A percentile compares a stretch with the other conserved stretches of the same genome.
Conservation (phyloP, 2,888 invertebrate genomes). For the Chloroclysta siterata region DNA sequence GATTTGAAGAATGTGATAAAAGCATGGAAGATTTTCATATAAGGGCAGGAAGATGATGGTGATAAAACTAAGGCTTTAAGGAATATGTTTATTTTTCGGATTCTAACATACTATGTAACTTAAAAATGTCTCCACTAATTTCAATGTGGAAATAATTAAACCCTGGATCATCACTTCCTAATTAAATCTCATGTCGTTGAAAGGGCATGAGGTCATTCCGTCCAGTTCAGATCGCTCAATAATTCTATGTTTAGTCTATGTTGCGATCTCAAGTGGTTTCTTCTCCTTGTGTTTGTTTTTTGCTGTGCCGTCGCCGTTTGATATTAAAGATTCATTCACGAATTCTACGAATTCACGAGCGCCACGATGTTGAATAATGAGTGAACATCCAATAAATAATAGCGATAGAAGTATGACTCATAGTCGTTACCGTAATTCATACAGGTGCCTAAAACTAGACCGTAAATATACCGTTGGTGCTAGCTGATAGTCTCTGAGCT, state of each 20-base stretch:
- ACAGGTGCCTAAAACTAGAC: conserved; percentile 7
- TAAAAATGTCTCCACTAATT: neutral
- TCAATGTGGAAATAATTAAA: neutral
- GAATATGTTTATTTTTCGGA: no score
- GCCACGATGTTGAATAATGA: no score
- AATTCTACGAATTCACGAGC: no score
- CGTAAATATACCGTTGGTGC: conserved; percentile 12
- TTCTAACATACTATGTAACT: no score
- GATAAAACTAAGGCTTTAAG: neutral
- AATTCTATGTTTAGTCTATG: no score
- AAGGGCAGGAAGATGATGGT: neutral
- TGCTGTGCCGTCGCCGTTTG: no score
- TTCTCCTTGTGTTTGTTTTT: no score
- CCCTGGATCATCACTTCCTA: neutral
- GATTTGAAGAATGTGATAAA: neutral
- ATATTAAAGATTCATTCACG: no score
- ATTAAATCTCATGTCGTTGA: neutral
- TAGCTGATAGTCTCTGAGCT: conserved; percentile 10
- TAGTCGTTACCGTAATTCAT: neutral
- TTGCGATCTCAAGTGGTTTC: no score
- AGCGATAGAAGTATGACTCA: conserved; percentile 5
- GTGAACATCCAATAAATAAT: no score
- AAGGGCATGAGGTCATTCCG: no score
- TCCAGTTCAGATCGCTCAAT: no score
- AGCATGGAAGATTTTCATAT: neutral